A percentile compares a stretch with the other conserved stretches of the same genome.
Evolutionary conservation across 2,888 invertebrate species (phyloP).

Genomic region (Ochropleura plecta): DNA sequence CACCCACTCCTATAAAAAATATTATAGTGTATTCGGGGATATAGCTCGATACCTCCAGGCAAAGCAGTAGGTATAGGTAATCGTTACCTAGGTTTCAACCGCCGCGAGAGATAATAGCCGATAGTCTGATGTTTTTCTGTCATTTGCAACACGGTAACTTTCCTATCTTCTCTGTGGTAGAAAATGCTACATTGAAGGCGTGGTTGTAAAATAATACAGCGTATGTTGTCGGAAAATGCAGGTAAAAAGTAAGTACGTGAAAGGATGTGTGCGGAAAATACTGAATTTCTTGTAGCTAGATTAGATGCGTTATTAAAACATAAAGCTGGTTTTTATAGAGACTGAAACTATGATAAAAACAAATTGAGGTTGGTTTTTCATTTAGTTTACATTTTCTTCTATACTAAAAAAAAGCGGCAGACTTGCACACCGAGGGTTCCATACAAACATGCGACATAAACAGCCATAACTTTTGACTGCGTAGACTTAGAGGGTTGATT

Average conservation of each 20-base stretch:
- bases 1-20: too few species aligned
- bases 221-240: conserved; percentile 27
- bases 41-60: conserved; percentile 10
- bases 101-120: conserved; percentile 13
- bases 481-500: too few species aligned
- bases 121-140: conserved; percentile 42
- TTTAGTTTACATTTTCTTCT: neutral
- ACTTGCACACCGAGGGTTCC: too few species aligned
- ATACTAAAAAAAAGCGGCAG: too few species aligned
- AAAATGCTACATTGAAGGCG: conserved; percentile 27
- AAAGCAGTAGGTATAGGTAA: conserved; percentile 13
- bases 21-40: neutral
- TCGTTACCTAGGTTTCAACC: conserved; percentile 20
- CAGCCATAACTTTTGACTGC: too few species aligned
- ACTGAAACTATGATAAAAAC: neutral
- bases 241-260: conserved; percentile 7
- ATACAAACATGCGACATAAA: too few species aligned
- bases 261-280: conserved; percentile 9
- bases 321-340: neutral
- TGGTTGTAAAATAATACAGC: conserved; percentile 32
- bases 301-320: conserved; percentile 9
- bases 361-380: neutral
- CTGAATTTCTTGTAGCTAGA: neutral
- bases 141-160: conserved; percentile 32
- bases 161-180: conserved; percentile 11